Evolutionary conservation across 2,888 invertebrate species (phyloP), one percentile per base, ranked within the genome.

Genomic region (Lepidocyrtoides sp.): DNA sequence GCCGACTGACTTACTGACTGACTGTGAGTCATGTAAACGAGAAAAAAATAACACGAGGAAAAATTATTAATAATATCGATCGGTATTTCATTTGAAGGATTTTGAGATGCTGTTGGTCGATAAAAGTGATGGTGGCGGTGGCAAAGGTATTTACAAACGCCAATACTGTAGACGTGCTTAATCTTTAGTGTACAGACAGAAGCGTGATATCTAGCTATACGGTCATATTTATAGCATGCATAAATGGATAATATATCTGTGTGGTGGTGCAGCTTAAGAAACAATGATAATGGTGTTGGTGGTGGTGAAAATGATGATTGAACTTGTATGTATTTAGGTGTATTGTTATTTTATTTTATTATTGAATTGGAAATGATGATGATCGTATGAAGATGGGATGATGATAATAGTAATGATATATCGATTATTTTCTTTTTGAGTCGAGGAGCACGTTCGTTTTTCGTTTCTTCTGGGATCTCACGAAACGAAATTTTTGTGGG

Each of bases 351-450:
- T 14, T 66, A 54, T n/a, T n/a, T 20, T 57, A 23, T 57, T 57
- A 63, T 63, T 63, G 63, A 63, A 63, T 63, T 82, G 63, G 41
- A 44, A 82, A 82, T 60, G 82, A 82, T 44, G 63, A 63, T 81
- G 60, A 81, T 60, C 29, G 26, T 7, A 8, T 63, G 29, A 14
- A 63, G 60, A 63, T 63, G 60, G 60, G 60, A 14, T 63, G 82
- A 63, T 83, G 66, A 66, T 83, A 83, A 83, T 83, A 66, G n/a
- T 51, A 66, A 69, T 66, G 83, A 83, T 83, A 83, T 83, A 83
- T 83, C 63, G 66, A 66, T 44, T 83, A 29, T 63, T 63, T 69
- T 36, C 14, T 8, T 83, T 44, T 83, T 26, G 44, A 66, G 81
- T 66, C 26, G 63, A 66, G 32, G 66, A 83, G 44, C 83, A 83